Base-by-base conservation (phyloP, 2,888 invertebrate genomes). In the Parasteatoda lunata region DNA sequence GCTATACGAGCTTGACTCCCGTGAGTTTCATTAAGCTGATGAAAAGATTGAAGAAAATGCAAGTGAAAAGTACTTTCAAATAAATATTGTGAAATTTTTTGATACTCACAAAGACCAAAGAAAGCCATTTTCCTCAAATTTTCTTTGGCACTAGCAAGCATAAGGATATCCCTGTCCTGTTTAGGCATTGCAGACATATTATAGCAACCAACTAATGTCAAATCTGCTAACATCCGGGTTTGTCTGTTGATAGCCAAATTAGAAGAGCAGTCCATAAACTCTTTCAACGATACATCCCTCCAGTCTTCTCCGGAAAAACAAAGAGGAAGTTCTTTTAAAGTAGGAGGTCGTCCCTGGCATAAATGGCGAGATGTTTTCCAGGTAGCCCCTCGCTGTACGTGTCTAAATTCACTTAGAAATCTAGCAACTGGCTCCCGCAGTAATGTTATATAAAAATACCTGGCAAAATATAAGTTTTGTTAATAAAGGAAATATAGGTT, bases 171-270 rank as follows among this genome's bases (percentile, higher is more conserved):
- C 64, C 96, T 94, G 91, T 97, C 96, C 11, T 94, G 93, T 48
- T 88, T 69, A 76, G 95, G 94, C 93, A 96, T 90, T 9, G 88
- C 75, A 5, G 89, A 88, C 6, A 88, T 77, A 90, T 98, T 97
- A 93, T 99, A 99, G 93, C 99, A 99, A 84, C 97, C 97, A 64
- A 99, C 96, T 76, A 98, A 94, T 84, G 97, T 96, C 89, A 99
- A 93, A 93, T 99, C 98, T 15, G 99, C 97, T 91, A 99, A 92
- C 99, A 99, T 99, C 90, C 99, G 94, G 4, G 99, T 98, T 93
- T 99, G 99, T 88, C 99, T 91, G 93, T 99, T 99, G 91, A 95
- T 95, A 45, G 98, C 99, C 91, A 99, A 94, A 94, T 99, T 99
- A 92, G 96, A 95, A 5, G 95, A 95, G 92, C 99, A 99, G 52